Evolutionary conservation across 2,113 vertebrate species (phyloP).

Genomic region (Sapayoa aenigma): DNA sequence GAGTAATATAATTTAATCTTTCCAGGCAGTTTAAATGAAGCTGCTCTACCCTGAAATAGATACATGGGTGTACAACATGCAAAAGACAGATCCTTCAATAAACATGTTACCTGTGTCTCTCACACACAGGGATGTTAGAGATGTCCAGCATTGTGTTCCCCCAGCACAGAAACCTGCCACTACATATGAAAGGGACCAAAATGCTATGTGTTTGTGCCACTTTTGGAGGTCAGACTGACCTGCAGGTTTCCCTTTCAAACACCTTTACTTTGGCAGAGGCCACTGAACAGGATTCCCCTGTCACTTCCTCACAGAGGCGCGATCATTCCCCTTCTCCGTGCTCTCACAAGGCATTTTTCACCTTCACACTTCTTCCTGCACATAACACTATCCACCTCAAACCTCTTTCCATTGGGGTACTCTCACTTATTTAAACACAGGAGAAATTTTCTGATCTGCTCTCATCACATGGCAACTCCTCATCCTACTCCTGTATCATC

Average conservation of each 20-base stretch:
- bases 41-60: conserved; percentile 58
- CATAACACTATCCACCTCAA: background rate
- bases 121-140: accelerated
- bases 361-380: background rate
- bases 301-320: background rate
- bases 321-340: background rate
- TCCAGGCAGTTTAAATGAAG: conserved; percentile 52
- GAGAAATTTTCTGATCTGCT: background rate
- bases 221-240: background rate
- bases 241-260: background rate
- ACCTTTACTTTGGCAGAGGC: background rate
- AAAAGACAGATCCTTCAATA: conserved; percentile 34
- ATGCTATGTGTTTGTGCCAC: background rate
- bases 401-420: background rate
- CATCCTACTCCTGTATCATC: background rate
- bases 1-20: conserved; percentile 65
- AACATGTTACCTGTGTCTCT: background rate
- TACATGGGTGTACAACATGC: background rate
- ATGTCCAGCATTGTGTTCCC: background rate
- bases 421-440: background rate
- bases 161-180: background rate
- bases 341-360: background rate
- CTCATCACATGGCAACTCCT: accelerated
- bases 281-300: accelerated
- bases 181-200: background rate